Conservation (phyloP, 2,797 vertebrate species). For the Pteronotus mesoamericanus region DNA sequence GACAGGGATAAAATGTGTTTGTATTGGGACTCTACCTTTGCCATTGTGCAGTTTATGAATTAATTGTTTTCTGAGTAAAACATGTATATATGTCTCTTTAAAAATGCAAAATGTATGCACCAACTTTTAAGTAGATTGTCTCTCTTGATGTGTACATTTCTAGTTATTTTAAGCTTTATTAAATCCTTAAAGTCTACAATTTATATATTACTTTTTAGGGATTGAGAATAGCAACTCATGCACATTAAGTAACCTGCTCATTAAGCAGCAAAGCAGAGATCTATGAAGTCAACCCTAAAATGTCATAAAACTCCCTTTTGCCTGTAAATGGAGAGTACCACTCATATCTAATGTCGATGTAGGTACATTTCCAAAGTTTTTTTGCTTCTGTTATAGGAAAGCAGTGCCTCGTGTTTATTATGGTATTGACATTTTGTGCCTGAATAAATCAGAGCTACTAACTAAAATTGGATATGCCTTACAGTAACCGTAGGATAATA, state of each 20-base stretch:
- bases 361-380: not conserved
- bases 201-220: not conserved
- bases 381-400: constrained; percentile 23
- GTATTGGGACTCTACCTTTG: not conserved
- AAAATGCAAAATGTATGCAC: not conserved
- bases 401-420: not conserved
- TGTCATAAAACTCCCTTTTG: not conserved
- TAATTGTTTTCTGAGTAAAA: constrained; percentile 27
- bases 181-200: not conserved
- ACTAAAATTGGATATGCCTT: constrained; percentile 36
- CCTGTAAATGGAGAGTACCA: not conserved
- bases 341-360: not conserved
- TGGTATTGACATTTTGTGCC: not conserved
- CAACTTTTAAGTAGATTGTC: constrained; percentile 3
- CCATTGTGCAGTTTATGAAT: not conserved
- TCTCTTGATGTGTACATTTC: not conserved
- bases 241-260: not conserved
- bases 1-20: not conserved
- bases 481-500: not conserved
- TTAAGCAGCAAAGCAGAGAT: not conserved
- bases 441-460: constrained; percentile 12
- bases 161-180: constrained; percentile 32
- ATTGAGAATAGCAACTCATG: not conserved
- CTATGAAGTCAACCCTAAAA: not conserved
- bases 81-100: not conserved